These are phyloP conservation scores for Nemoura dubitans DNA, from an alignment of 2,888 invertebrate genomes.

Conservation along the genomic window DNA sequence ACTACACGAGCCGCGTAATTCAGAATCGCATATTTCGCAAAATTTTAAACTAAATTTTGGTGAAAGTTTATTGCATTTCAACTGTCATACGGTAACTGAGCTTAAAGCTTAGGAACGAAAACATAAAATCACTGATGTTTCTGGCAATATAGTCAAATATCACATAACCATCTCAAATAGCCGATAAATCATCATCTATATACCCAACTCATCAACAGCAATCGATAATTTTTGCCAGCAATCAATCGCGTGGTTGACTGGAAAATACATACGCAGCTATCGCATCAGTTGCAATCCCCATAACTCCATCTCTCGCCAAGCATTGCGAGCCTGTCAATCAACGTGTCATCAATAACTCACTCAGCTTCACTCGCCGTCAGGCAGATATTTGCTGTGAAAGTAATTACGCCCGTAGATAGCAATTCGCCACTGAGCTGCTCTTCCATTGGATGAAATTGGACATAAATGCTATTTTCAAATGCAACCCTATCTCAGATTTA, in stretches of 20 bases:
- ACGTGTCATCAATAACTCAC: constrained; percentile 41
- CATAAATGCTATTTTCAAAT: neutral
- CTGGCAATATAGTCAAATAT: neutral
- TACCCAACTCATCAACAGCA: constrained; percentile 44
- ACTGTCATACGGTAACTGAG: neutral
- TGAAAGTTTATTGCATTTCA: neutral
- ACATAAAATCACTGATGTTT: neutral
- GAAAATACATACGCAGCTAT: constrained; percentile 48
- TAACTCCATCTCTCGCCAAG: neutral
- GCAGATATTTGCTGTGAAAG: constrained; percentile 30
- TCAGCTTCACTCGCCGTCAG: neutral
- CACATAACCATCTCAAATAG: neutral
- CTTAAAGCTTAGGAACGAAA: neutral
- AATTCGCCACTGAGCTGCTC: neutral
- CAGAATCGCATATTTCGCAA: too few relatives aligned
- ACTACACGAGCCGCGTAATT: neutral
- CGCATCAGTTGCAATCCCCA: constrained; percentile 33
- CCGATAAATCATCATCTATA: neutral
- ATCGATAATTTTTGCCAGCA: constrained; percentile 47
- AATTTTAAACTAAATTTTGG: neutral
- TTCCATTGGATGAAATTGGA: neutral
- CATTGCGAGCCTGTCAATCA: constrained; percentile 48
- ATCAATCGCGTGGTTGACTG: constrained; percentile 49
- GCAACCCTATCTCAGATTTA: neutral
- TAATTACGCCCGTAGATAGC: constrained; percentile 27